A percentile compares a stretch with the other conserved stretches of the same genome.
Conservation (phyloP, 2,797 vertebrate genomes). For the Microtus agrestis region DNA sequence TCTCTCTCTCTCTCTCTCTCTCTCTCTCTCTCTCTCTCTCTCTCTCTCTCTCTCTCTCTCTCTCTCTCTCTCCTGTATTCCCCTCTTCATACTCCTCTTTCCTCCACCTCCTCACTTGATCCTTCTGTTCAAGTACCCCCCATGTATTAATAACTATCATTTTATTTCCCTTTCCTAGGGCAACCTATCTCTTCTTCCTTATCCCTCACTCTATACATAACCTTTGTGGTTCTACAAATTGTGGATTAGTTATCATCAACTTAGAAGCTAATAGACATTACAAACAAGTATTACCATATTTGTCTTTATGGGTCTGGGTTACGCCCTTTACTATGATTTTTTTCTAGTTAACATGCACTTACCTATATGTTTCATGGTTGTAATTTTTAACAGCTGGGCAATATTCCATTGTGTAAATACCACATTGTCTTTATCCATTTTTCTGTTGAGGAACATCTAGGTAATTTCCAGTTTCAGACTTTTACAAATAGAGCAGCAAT, state of each 20-base stretch:
- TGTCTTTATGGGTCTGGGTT: no score
- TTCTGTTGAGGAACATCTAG: not conserved
- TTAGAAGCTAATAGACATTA: not conserved
- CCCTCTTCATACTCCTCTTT: no score
- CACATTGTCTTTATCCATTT: not conserved
- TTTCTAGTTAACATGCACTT: not conserved
- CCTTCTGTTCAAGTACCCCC: accelerated
- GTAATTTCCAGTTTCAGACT: not conserved
- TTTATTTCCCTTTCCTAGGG: not conserved
- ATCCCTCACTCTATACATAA: no score
- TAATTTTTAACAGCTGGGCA: not conserved
- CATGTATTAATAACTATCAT: not conserved
- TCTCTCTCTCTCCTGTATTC: no score
- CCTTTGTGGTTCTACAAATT: not conserved
- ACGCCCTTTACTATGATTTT: not conserved
- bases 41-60: no score
- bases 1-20: no score
- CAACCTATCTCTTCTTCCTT: not conserved
- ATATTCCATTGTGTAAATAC: no score
- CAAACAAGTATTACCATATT: not conserved
- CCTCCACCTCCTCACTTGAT: no score
- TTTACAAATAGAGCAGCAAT: not conserved
- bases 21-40: no score
- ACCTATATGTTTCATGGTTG: not conserved
- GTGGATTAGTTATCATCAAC: not conserved